Evolutionary conservation across 2,797 vertebrate genomes (phyloP), one percentile per base, ranked within the genome.

Genomic region (Ispidina lecontei): DNA sequence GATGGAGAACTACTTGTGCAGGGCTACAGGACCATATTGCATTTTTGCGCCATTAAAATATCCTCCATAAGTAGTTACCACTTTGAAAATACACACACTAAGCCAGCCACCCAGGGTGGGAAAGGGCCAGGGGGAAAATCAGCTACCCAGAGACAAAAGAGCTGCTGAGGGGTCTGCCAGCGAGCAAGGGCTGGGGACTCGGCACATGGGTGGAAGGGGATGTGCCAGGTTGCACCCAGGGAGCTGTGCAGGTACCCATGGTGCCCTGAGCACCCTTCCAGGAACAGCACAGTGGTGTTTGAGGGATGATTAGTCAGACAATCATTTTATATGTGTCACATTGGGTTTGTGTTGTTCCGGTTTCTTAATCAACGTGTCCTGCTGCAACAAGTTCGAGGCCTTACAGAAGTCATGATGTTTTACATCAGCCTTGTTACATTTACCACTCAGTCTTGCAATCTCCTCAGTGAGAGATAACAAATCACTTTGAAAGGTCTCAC

Each of bases 401-500:
- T 87, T 68, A 43, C 82, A 90, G 56, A 70, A 70, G 51, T 82
- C 33, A 25, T 35, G 28, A 51, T 65, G 47, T 47, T 93, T 89
- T 84, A 71, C 55, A 84, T 87, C 73, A 77, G 20, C 73, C 83
- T 89, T 0, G 2, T 83, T 83, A 41, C 25, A 0, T 92, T 80
- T 85, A 75, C 89, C 94, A 41, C 65, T 94, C 82, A 59, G 23
- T 56, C 72, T 91, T 91, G 56, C 52, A 60, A 41, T 78, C 70
- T 94, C 47, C 47, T 56, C 7, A 7, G 56, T 82, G 68, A 92
- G 89, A 86, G 92, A 89, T 79, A 93, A 64, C n/a, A 71, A 78
- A 39, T 77, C 59, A 69, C 46, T 85, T 90, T 89, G 87, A 91
- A 93, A 78, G 84, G 91, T 91, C 82, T 89, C 55, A 58, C 89